These are phyloP conservation scores for Vireo griseus DNA, from an alignment of 2,797 vertebrate genomes.

Conservation along the genomic window DNA sequence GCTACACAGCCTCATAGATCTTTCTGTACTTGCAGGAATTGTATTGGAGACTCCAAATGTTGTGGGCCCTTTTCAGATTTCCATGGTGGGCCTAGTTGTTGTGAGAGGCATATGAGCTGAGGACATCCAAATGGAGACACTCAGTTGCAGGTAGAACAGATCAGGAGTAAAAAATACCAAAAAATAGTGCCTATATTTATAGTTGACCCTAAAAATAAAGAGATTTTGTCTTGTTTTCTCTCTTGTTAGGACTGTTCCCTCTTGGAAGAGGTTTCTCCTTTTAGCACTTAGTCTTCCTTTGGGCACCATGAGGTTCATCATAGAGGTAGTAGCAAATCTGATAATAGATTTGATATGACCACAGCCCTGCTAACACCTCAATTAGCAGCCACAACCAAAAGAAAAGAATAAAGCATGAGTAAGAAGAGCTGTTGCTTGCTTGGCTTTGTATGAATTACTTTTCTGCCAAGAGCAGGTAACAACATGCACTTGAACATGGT, in stretches of 20 bases:
- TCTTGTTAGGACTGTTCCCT: neutral
- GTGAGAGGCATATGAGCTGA: neutral
- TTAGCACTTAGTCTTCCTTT: neutral
- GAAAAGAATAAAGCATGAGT: neutral
- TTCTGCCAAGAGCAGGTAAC: neutral
- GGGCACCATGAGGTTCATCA: neutral
- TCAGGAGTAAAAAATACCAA: neutral
- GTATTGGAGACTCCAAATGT: neutral
- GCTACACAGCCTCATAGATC: neutral
- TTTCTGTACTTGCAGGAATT: neutral
- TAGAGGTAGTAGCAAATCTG: neutral
- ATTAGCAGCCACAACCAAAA: neutral
- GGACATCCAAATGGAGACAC: neutral
- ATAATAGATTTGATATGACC: neutral
- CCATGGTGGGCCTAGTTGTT: fast-evolving
- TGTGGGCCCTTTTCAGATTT: neutral
- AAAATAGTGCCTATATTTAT: neutral
- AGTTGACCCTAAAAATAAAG: neutral
- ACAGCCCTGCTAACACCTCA: neutral
- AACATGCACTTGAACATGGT: neutral
- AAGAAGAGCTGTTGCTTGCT: neutral
- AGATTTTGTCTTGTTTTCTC: neutral
- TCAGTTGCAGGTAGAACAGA: neutral
- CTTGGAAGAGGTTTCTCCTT: neutral
- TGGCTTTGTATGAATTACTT: neutral